A percentile compares a stretch with the other conserved stretches of the same genome.
Evolutionary conservation across 2,797 vertebrate species (phyloP).

Genomic region (Xenopus petersii): DNA sequence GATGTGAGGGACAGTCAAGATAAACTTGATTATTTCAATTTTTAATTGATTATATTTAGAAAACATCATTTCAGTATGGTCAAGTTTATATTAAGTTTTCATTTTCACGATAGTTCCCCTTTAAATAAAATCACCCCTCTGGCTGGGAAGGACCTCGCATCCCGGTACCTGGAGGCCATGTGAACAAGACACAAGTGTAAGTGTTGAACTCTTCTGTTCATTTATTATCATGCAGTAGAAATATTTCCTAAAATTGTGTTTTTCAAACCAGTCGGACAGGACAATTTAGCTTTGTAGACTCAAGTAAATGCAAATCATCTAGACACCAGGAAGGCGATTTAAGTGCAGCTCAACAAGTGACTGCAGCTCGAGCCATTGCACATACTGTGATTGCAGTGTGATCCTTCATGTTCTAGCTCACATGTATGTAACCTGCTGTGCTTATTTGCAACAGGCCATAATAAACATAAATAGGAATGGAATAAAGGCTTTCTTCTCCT

Average conservation of each 20-base stretch:
- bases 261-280: conserved; percentile 4
- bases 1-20: too few relatives aligned
- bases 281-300: conserved; percentile 16
- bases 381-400: not conserved
- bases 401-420: conserved; percentile 23
- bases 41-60: too few relatives aligned
- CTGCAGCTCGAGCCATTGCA: conserved; percentile 4
- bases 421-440: not conserved
- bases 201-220: conserved; percentile 37
- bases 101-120: too few relatives aligned
- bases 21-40: too few relatives aligned
- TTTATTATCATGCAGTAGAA: conserved; percentile 49
- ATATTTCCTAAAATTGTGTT: conserved; percentile 31
- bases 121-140: too few relatives aligned
- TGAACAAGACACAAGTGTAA: conserved; percentile 19
- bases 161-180: not conserved
- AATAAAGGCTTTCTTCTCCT: conserved; percentile 42
- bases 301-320: conserved; percentile 31
- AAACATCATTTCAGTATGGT: too few relatives aligned
- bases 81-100: too few relatives aligned
- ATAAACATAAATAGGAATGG: conserved; percentile 49
- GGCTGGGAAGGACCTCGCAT: too few relatives aligned
- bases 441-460: conserved; percentile 19
- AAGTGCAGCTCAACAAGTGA: conserved; percentile 22
- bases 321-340: conserved; percentile 12